Percentiles rank a stretch among this genome's conserved stretches.
These are phyloP conservation scores for Plectropomus leopardus DNA, from an alignment of 2,113 vertebrate genomes.

Conservation along the genomic window DNA sequence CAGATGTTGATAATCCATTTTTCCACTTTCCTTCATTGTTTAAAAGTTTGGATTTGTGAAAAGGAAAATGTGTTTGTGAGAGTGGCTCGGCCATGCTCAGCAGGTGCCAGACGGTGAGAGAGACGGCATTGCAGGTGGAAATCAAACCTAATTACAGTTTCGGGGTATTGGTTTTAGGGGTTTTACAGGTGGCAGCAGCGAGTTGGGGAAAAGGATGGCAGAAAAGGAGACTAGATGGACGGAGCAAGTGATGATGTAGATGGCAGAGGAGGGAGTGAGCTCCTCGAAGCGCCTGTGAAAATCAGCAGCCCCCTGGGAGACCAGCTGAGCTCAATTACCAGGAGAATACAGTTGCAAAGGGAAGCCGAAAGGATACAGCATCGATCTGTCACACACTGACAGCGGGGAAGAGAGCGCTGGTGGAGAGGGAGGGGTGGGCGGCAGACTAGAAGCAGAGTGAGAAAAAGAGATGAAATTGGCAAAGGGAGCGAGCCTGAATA, in stretches of 20 bases:
- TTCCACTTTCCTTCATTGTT: slow-evolving; percentile 12
- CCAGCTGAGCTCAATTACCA: slow-evolving; percentile 84
- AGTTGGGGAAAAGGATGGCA: slow-evolving; percentile 10
- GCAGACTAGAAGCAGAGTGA: slow-evolving; percentile 49
- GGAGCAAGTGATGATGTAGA: slow-evolving; percentile 55
- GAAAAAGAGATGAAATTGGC: slow-evolving; percentile 60
- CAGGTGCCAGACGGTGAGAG: slow-evolving; percentile 25
- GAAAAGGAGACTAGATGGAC: slow-evolving; percentile 34
- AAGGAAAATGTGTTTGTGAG: slow-evolving; percentile 7
- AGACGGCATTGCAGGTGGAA: slow-evolving; percentile 51
- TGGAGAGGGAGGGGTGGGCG: slow-evolving; percentile 29
- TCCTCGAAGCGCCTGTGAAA: slow-evolving; percentile 67
- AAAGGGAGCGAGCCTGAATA: slow-evolving; percentile 46
- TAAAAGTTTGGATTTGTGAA: slow-evolving; percentile 18
- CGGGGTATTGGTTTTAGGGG: slow-evolving; percentile 44
- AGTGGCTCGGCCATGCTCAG: background rate
- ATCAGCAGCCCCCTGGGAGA: slow-evolving; percentile 73
- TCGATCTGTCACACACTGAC: slow-evolving; percentile 78
- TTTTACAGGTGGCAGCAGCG: slow-evolving; percentile 50
- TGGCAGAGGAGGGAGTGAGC: slow-evolving; percentile 56
- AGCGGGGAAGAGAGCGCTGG: slow-evolving; percentile 52
- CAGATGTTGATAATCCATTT: slow-evolving; percentile 8
- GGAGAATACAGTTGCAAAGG: slow-evolving; percentile 81
- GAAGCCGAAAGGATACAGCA: slow-evolving; percentile 78
- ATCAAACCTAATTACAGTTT: slow-evolving; percentile 70